Evolutionary conservation across 2,888 invertebrate species (phyloP), one percentile per base, ranked within the genome.

Genomic region (Nebria salina): DNA sequence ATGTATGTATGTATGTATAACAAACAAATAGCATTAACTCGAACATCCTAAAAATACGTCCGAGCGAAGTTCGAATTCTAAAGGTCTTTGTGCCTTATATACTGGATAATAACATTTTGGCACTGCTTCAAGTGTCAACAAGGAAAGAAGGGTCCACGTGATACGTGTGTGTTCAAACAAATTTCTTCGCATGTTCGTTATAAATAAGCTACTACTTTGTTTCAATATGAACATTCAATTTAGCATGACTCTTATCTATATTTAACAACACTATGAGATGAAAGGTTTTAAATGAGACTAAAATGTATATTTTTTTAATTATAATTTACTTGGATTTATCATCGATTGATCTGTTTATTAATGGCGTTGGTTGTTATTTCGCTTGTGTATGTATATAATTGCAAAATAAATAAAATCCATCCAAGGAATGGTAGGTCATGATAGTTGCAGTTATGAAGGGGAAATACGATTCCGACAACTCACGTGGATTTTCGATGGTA

Each of bases 81-180:
- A 75, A 80, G 75, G 72, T 80, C 80, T 80, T 80, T 80, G 80
- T 75, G 80, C 75, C n/a, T 75, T 20, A 42, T 43, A 20, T 20
- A 42, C 66, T 25, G 65, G 74, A 68, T 78, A 68, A 78, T 73
- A 73, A 72, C 54, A 68, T 75, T 75, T 34, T 80, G 80, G 80
- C 80, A 80, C 65, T 70, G 75, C 26, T 80, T 80, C 80, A 80
- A 75, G 75, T 80, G 80, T 80, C 80, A 80, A 80, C 75, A 70
- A 54, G 20, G 15, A 41, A 80, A 80, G 72, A 70, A 54, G 20
- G 15, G 65, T 75, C 42, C 80, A 80, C 75, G 80, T 80, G 80
- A 80, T 72, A 20, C 34, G 9, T 72, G 65, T 70, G 75, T 80
- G 80, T 75, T 64, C 25, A 70, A 70, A 70, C 54, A 54, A 54